These are phyloP conservation scores for Haliaeetus leucogaster DNA, from an alignment of 2,113 vertebrate species.

Conservation along the genomic window DNA sequence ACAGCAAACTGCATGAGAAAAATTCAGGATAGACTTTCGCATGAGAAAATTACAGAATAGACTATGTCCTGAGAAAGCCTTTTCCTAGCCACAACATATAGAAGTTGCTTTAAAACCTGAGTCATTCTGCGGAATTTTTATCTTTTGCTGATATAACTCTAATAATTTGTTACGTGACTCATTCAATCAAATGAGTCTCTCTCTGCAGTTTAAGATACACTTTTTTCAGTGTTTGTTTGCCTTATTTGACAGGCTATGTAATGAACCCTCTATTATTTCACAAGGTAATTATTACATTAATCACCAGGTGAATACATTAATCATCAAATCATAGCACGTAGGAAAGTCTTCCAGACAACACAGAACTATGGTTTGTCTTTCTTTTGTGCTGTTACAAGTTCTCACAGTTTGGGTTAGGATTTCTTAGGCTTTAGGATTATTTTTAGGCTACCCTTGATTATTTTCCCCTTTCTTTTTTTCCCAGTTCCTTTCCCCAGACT, in stretches of 20 bases:
- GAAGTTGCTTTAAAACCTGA: neutral
- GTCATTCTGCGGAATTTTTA: neutral
- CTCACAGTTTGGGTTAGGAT: neutral
- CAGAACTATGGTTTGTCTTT: neutral
- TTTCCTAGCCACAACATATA: neutral
- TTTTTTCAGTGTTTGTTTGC: neutral
- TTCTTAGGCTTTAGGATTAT: neutral
- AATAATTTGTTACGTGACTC: neutral
- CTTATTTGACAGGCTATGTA: neutral
- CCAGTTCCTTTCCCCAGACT: neutral
- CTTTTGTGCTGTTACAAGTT: neutral
- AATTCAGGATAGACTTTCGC: neutral
- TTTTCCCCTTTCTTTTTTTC: neutral
- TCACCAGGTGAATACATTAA: neutral
- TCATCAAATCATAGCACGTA: neutral
- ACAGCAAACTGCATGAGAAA: neutral
- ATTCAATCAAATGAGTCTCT: neutral
- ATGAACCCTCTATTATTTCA: neutral
- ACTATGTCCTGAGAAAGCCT: neutral
- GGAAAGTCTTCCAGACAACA: neutral
- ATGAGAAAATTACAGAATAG: neutral
- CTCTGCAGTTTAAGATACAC: neutral
- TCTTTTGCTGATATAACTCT: neutral
- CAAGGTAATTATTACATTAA: neutral
- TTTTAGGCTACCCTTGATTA: neutral